Evolutionary conservation across 2,113 vertebrate species (phyloP).

Genomic region (Periophthalmodon schlosseri): DNA sequence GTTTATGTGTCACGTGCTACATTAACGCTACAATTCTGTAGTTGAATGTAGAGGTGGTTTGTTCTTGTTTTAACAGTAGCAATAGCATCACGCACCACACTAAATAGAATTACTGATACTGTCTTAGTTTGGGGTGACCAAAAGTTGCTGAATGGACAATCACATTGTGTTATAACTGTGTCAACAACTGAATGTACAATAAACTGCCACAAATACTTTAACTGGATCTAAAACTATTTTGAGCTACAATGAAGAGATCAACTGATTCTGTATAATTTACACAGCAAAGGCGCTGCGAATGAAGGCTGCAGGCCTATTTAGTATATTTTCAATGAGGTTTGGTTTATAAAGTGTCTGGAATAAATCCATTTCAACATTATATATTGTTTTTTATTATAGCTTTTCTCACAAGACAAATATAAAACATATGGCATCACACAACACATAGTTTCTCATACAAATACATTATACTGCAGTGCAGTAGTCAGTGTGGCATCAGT

Average conservation of each 20-base stretch:
- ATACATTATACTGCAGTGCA: slow-evolving; percentile 3
- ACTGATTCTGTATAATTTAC: slow-evolving; percentile 23
- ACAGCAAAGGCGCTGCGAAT: slow-evolving; percentile 9
- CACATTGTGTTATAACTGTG: slow-evolving; percentile 42
- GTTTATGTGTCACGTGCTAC: neutral
- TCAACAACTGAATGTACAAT: neutral
- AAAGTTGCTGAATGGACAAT: slow-evolving; percentile 59
- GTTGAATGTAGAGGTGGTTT: neutral
- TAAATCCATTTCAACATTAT: slow-evolving; percentile 59
- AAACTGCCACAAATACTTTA: slow-evolving; percentile 15
- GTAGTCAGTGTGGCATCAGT: slow-evolving; percentile 31
- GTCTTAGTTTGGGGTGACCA: slow-evolving; percentile 23
- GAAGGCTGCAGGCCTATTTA: slow-evolving; percentile 57
- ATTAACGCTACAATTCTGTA: neutral
- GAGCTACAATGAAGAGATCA: neutral
- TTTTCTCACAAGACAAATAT: slow-evolving; percentile 5
- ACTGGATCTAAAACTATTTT: slow-evolving; percentile 13
- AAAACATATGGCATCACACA: slow-evolving; percentile 8
- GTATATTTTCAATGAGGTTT: slow-evolving; percentile 49
- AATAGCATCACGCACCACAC: neutral
- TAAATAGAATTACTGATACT: slow-evolving; percentile 9
- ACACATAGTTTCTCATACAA: slow-evolving; percentile 7
- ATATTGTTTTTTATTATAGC: slow-evolving; percentile 30
- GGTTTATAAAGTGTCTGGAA: slow-evolving; percentile 57
- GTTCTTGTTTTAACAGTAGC: neutral